A percentile compares a stretch with the other conserved stretches of the same genome.
These are phyloP conservation scores for Trinorchestia longiramus DNA, from an alignment of 1,140 invertebrate species.

Conservation along the genomic window DNA sequence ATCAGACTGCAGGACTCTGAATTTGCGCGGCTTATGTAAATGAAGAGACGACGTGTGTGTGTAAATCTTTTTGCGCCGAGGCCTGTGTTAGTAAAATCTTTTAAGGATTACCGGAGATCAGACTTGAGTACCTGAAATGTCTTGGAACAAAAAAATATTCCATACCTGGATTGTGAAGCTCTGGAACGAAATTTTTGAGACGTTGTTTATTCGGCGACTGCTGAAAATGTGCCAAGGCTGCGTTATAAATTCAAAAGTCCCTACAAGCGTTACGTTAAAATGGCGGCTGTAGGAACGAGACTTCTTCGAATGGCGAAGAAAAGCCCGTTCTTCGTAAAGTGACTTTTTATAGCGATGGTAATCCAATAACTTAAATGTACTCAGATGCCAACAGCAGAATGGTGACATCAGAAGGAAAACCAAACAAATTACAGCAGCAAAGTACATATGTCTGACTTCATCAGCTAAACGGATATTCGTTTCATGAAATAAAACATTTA, in stretches of 20 bases:
- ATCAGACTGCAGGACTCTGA: not conserved
- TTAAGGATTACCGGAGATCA: not conserved
- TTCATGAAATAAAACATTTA: too few species aligned
- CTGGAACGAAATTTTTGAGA: not conserved
- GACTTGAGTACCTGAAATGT: not conserved
- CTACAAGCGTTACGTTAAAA: not conserved
- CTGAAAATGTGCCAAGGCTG: not conserved
- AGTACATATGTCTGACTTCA: too few species aligned
- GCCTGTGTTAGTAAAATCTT: not conserved
- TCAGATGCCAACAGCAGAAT: not conserved
- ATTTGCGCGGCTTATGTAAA: not conserved
- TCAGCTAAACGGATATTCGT: too few species aligned
- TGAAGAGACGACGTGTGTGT: not conserved
- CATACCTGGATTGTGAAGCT: not conserved
- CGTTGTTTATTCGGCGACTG: not conserved
- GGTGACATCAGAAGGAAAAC: too few species aligned
- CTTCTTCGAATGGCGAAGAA: not conserved
- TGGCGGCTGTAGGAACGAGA: not conserved
- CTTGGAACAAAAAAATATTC: not conserved
- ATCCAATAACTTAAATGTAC: not conserved
- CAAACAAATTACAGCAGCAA: too few species aligned
- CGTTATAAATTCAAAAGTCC: not conserved
- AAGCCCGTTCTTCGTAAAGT: not conserved
- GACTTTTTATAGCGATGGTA: not conserved
- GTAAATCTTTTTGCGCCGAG: not conserved